Base-by-base conservation (phyloP, 2,113 vertebrate species). In the Leptocoma aspasia region DNA sequence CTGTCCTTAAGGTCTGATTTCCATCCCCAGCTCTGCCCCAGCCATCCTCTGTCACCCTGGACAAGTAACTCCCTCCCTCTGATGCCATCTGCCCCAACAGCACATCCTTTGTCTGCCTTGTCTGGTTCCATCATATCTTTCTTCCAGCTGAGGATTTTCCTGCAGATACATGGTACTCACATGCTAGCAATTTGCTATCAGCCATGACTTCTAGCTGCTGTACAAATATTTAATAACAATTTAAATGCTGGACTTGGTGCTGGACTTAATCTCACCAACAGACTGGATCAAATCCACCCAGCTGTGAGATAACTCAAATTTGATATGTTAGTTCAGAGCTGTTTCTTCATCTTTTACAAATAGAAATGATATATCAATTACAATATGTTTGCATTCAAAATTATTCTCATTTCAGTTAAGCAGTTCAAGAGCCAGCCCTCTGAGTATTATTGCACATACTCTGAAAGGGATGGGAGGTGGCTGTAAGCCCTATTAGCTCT, bases 181-280 rank as follows among this genome's bases (percentile, higher is more conserved):
- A 33, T 57, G 64, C 37, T 61, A 33, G 42, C 47, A 66, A 63
- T 89, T 65, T 89, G 23, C 80, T 78, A 7, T 63, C 72, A 80
- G n/a, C 59, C 45, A 39, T 57, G 64, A 60, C 44, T 95, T 84
- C 69, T 89, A 22, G 69, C 53, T 70, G 72, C 73, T 86, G 49
- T 42, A 78, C 68, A 89, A 95, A 92, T 89, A 94, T 84, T 96
- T 92, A 83, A 69, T 61, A 78, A 42, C 45, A 73, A 83, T 81
- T 89, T 50, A 91, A 90, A 92, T 91, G 72, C 54, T 76, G 86
- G 49, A 52, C 82, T 76, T 30, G 17, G 41, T 52, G 61, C 57
- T 83, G 50, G 78, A 73, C 35, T 57, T 83, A 86, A 82, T 86
- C 84, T 81, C 77, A 21, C 60, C 72, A 73, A 44, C n/a, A 66